A percentile compares a stretch with the other conserved stretches of the same genome.
Evolutionary conservation across 2,113 vertebrate species (phyloP).

Genomic region (Epinephelus lanceolatus): DNA sequence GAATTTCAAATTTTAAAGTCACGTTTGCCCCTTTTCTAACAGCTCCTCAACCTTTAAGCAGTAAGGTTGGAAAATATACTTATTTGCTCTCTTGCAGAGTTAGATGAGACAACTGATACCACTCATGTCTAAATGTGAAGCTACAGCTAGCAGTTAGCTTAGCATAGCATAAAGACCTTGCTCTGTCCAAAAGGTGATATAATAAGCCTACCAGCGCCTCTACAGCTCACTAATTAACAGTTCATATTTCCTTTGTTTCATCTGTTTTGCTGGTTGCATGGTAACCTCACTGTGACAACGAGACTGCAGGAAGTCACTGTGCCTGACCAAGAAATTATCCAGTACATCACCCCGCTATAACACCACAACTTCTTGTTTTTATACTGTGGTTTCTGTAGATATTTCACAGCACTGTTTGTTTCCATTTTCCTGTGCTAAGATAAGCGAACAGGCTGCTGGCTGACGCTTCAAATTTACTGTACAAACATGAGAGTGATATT

Average conservation of each 20-base stretch:
- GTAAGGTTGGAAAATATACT: neutral
- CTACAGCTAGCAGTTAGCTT: neutral
- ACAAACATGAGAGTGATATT: neutral
- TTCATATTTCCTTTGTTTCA: neutral
- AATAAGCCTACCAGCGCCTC: neutral
- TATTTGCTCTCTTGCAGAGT: neutral
- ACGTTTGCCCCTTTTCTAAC: neutral
- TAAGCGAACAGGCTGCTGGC: neutral
- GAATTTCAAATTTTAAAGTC: neutral
- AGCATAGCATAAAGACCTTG: neutral
- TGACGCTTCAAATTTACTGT: neutral
- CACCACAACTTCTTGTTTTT: neutral
- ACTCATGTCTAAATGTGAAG: neutral
- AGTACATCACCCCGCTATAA: neutral
- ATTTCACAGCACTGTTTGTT: neutral
- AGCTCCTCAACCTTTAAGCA: neutral
- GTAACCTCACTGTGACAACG: neutral
- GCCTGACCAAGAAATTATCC: neutral
- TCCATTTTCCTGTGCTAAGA: too few relatives aligned
- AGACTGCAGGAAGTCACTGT: neutral
- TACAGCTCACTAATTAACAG: neutral
- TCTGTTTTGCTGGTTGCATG: neutral
- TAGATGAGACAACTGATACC: neutral
- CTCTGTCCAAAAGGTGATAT: neutral
- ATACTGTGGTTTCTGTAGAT: neutral